Conservation (phyloP, 2,113 vertebrate species). For the Coracopsis vasa region DNA sequence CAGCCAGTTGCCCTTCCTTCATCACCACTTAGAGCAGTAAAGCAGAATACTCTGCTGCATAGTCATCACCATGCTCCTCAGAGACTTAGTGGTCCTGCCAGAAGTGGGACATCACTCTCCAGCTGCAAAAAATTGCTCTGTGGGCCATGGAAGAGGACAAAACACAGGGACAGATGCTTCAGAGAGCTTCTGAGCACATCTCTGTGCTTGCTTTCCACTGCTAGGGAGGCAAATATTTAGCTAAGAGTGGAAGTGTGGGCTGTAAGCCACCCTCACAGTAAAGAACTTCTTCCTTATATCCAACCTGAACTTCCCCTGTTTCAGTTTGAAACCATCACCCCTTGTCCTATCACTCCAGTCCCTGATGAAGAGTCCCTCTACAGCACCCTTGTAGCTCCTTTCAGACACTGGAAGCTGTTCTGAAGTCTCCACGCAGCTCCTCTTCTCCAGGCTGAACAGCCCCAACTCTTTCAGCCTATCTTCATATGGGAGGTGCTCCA, state of each 20-base stretch:
- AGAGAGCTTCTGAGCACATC: neutral
- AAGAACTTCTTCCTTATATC: neutral
- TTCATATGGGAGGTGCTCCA: neutral
- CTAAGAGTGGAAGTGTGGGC: neutral
- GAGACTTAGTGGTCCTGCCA: neutral
- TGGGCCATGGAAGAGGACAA: neutral
- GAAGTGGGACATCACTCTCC: neutral
- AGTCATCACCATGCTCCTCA: accelerated
- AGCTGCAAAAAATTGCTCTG: neutral
- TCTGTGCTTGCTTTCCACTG: neutral
- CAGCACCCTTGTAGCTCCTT: neutral
- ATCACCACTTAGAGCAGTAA: neutral
- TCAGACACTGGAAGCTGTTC: neutral
- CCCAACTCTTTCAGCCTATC: neutral
- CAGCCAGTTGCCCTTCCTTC: neutral
- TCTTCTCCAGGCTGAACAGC: neutral
- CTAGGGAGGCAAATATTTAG: neutral
- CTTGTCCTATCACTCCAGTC: neutral
- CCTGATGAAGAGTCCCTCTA: neutral
- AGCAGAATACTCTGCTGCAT: neutral
- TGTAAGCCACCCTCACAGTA: neutral
- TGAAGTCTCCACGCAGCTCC: neutral
- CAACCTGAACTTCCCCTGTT: neutral
- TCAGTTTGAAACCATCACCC: neutral
- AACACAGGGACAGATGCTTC: neutral